These are phyloP conservation scores for Drosophila orosa DNA, from an alignment of 1,140 invertebrate genomes.

Conservation along the genomic window DNA sequence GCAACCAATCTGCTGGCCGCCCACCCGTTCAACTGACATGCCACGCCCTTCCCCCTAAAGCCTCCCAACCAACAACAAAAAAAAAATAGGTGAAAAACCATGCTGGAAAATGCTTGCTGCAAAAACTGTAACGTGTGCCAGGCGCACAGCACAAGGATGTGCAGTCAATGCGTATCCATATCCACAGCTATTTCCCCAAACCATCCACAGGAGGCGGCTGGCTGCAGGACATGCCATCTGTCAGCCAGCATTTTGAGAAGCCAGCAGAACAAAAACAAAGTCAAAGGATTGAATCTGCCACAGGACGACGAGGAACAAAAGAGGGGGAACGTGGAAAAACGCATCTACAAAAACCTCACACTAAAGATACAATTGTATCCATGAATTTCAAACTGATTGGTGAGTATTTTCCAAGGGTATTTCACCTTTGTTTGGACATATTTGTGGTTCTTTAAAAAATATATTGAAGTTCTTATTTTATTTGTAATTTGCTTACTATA, in stretches of 20 bases:
- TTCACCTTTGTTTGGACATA: not conserved
- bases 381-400: slow-evolving; percentile 11
- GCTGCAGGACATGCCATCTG: slow-evolving; percentile 58
- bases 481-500: fast-evolving
- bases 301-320: slow-evolving; percentile 4
- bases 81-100: slow-evolving; percentile 59
- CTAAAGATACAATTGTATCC: slow-evolving; percentile 37
- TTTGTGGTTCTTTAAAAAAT: not conserved
- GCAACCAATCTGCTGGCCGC: slow-evolving; percentile 73
- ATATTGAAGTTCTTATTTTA: not conserved
- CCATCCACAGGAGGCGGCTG: slow-evolving; percentile 27
- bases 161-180: slow-evolving; percentile 64
- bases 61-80: not conserved
- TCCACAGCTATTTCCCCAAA: slow-evolving; percentile 21
- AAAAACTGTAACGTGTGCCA: slow-evolving; percentile 74
- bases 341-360: slow-evolving; percentile 12
- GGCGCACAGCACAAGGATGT: slow-evolving; percentile 47
- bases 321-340: slow-evolving; percentile 1
- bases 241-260: slow-evolving; percentile 55
- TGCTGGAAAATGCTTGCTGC: slow-evolving; percentile 19
- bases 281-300: slow-evolving; percentile 44
- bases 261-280: slow-evolving; percentile 53
- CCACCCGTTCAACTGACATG: slow-evolving; percentile 71
- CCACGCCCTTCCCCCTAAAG: slow-evolving; percentile 40
- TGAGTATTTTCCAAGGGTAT: not conserved